A percentile compares a stretch with the other conserved stretches of the same genome.
These are phyloP conservation scores for Teleogryllus oceanicus DNA, from an alignment of 2,888 invertebrate species.

Conservation along the genomic window DNA sequence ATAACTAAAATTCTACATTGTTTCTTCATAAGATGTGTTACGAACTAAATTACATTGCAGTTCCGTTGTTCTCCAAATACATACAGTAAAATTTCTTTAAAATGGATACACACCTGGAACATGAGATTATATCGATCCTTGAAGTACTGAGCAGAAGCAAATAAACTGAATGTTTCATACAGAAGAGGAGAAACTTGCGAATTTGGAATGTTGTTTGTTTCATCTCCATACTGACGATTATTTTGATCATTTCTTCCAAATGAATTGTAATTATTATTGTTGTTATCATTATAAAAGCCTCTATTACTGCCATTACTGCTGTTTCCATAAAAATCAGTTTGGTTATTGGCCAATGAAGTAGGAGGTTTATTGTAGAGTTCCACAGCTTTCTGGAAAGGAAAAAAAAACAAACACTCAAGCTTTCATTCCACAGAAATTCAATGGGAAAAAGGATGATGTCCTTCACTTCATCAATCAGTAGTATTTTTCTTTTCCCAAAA, in stretches of 20 bases:
- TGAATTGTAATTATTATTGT: constrained; percentile 19
- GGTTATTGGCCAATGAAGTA: constrained; percentile 36
- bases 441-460: too few relatives aligned
- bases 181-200: constrained; percentile 37
- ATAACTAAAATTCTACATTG: too few relatives aligned
- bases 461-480: too few relatives aligned
- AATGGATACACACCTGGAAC: constrained; percentile 61
- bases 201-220: neutral
- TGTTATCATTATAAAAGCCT: neutral
- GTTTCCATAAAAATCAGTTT: constrained; percentile 39
- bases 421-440: too few relatives aligned
- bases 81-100: constrained; percentile 4
- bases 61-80: neutral
- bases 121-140: constrained; percentile 70
- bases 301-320: neutral
- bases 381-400: constrained; percentile 39
- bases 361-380: constrained; percentile 39
- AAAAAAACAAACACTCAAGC: neutral
- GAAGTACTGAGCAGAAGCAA: constrained; percentile 67
- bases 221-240: constrained; percentile 3
- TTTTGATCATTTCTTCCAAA: constrained; percentile 22
- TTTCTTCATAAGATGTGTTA: neutral
- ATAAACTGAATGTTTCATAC: constrained; percentile 66
- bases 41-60: neutral
- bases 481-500: too few relatives aligned